Evolutionary conservation across 1,140 invertebrate genomes (phyloP), one percentile per base, ranked within the genome.

Genomic region (Brachionus koreanus): DNA sequence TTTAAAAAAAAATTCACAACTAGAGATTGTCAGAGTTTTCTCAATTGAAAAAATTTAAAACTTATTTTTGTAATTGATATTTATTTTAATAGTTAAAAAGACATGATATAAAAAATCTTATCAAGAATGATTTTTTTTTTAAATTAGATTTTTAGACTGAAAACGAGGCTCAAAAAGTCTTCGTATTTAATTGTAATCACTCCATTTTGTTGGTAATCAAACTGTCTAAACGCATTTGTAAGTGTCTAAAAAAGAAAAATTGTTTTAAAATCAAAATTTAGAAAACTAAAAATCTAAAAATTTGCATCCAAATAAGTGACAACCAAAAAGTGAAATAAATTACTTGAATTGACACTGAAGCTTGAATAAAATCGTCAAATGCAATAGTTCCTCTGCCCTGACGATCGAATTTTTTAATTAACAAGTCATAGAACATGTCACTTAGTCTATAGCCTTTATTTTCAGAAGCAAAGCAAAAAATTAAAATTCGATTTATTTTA

Each of bases 361-460:
- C 96, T 87, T 98, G 96, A 85, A 99, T 98, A 86, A 98, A 99
- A 89, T 98, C 97, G 91, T 99, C 97, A 91, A 99, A 98, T 37
- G 95, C 92, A 84, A 98, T 94, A 0, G 92, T 93, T 43, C 94
- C 94, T 84, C 91, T 90, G n/a, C 95, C 95, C 86, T 92, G 92
- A 83, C 96, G 90, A 88, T 98, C 97, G 90, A 97, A 98, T 89
- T 98, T 98, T 83, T 92, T 91, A 19, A 99, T 90, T 84, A 98
- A 90, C 39, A 93, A 91, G 83, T 92, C 91, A 83, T 96, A 91
- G 72, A 97, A 92, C 83, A 91, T 88, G 84, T 97, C 94, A n/a
- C 93, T 94, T 13, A 98, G 88, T 84, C 94, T 85, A 84, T 91
- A 91, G 12, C 90, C 90, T 90, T 42, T 37, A 42, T 5, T 57